Evolutionary conservation across 2,888 invertebrate genomes (phyloP).

Genomic region (Caenorhabditis parvicauda): DNA sequence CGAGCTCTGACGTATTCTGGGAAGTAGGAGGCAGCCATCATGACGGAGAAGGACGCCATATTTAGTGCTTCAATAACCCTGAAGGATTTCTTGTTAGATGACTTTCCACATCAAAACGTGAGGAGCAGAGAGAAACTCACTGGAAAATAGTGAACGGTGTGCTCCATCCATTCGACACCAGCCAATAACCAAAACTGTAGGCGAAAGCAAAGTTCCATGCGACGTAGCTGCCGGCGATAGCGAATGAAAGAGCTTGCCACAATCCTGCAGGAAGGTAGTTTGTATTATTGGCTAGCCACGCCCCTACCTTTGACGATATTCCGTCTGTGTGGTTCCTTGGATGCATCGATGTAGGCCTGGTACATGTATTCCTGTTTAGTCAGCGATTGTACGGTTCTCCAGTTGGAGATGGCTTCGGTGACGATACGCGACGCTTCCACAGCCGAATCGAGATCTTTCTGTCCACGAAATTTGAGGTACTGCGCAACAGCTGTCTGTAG

Average conservation of each 20-base stretch:
- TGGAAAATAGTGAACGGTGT: constrained; percentile 55
- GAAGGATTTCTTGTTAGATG: too few relatives aligned
- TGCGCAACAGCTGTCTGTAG: constrained; percentile 42
- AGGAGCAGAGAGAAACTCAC: too few relatives aligned
- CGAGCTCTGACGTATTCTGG: constrained; percentile 65
- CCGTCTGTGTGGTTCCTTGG: constrained; percentile 36
- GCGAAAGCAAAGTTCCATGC: constrained; percentile 54
- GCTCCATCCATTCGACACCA: constrained; percentile 34
- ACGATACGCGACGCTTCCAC: constrained; percentile 59
- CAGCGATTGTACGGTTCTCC: constrained; percentile 64
- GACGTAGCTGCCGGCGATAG: constrained; percentile 40
- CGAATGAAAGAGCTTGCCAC: constrained; percentile 43
- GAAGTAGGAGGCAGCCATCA: constrained; percentile 64
- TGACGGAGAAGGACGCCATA: constrained; percentile 66
- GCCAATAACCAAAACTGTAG: constrained; percentile 48
- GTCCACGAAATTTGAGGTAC: constrained; percentile 48
- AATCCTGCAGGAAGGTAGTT: too few relatives aligned
- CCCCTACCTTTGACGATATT: constrained; percentile 39
- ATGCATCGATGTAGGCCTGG: constrained; percentile 30
- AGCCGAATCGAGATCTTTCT: constrained; percentile 44
- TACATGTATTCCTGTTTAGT: constrained; percentile 63
- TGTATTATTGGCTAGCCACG: too few relatives aligned
- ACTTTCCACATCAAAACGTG: too few relatives aligned
- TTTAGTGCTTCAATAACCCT: constrained; percentile 68
- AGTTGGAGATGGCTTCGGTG: constrained; percentile 64